Conservation (phyloP, 2,797 vertebrate genomes). For the Neosilurus hyrtlii region DNA sequence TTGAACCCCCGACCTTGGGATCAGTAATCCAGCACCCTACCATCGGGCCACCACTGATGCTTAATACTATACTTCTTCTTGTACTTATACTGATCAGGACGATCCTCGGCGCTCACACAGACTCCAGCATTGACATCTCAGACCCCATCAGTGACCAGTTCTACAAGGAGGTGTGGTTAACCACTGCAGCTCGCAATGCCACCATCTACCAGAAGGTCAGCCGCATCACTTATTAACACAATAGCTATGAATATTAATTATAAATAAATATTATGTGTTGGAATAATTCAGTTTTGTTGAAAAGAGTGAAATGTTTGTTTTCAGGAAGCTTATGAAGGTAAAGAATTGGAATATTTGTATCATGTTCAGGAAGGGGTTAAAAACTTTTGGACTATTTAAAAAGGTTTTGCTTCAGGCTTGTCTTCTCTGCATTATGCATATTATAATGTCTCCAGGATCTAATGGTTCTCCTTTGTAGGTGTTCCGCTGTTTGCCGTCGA, state of each 20-base stretch:
- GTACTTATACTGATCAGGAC: conserved; percentile 67
- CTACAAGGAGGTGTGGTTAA: conserved; percentile 95
- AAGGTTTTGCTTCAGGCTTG: background rate
- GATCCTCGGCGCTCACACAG: conserved; percentile 79
- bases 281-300: background rate
- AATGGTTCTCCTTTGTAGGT: conserved; percentile 71
- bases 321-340: background rate
- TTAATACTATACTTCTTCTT: too few species aligned
- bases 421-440: background rate
- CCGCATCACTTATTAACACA: background rate
- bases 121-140: conserved; percentile 77
- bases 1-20: too few species aligned
- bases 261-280: background rate
- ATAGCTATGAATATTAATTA: background rate
- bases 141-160: conserved; percentile 92
- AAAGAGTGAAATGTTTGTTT: background rate
- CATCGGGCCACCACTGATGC: too few species aligned
- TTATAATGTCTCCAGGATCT: background rate
- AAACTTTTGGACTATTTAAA: background rate
- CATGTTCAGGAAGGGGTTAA: background rate
- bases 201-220: conserved; percentile 84
- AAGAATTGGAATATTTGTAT: background rate
- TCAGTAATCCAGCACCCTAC: too few species aligned
- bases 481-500: conserved; percentile 91
- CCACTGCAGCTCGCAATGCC: conserved; percentile 85